These are phyloP conservation scores for Rhabdornis inornatus DNA, from an alignment of 2,113 vertebrate species.

Conservation along the genomic window DNA sequence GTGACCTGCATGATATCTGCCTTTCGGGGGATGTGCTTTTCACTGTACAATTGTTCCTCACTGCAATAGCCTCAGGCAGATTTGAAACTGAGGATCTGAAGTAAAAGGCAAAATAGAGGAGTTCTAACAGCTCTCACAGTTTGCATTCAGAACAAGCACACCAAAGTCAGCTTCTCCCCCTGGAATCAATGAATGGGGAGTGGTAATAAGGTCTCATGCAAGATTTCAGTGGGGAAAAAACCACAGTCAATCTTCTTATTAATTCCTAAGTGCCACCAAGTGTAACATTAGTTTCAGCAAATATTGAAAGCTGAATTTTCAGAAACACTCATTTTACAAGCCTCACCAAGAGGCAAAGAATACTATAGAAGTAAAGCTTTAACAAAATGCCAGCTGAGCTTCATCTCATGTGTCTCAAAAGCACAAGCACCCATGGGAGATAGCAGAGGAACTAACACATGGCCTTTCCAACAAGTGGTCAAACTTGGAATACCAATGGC, in stretches of 20 bases:
- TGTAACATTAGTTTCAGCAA: neutral
- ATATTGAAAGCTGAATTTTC: neutral
- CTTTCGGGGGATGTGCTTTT: neutral
- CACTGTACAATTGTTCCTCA: neutral
- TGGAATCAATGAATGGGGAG: neutral
- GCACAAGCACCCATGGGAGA: neutral
- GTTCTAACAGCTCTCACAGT: neutral
- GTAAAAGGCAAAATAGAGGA: neutral
- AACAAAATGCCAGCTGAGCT: neutral
- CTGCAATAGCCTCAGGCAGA: neutral
- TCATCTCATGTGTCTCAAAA: neutral
- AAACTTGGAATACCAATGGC: fast-evolving
- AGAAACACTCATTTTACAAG: neutral
- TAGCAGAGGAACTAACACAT: neutral
- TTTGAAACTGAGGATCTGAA: neutral
- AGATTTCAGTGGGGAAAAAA: neutral
- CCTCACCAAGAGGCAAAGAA: neutral
- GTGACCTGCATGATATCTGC: neutral
- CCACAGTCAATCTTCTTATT: neutral
- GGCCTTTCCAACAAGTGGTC: fast-evolving
- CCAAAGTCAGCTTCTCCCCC: neutral
- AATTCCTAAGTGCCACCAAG: neutral
- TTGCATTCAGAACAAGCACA: neutral
- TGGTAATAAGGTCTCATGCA: neutral
- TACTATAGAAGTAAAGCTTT: neutral